These are phyloP conservation scores for Cryptocephalus moraei DNA, from an alignment of 2,888 invertebrate species.

Conservation along the genomic window DNA sequence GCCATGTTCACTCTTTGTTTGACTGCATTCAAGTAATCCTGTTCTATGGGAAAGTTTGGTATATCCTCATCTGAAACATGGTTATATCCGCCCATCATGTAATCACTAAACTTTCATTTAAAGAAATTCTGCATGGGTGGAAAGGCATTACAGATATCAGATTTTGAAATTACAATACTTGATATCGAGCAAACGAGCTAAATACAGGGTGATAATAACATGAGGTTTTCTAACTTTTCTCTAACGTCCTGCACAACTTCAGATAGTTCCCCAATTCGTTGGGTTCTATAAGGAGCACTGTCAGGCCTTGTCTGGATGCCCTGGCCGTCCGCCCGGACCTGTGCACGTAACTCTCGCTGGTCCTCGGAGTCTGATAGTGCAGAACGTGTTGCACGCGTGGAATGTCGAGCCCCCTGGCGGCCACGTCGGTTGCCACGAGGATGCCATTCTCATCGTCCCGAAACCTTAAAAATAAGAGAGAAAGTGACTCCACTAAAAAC, in stretches of 20 bases:
- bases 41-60: conserved; percentile 70
- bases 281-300: conserved; percentile 85
- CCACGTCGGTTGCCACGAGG: conserved; percentile 91
- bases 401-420: conserved; percentile 94
- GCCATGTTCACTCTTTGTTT: conserved; percentile 68
- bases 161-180: too few relatives aligned
- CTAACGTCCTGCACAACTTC: conserved; percentile 73
- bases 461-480: conserved; percentile 43
- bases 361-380: conserved; percentile 91
- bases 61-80: conserved; percentile 62
- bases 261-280: conserved; percentile 70
- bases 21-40: conserved; percentile 50
- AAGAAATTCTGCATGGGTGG: too few relatives aligned
- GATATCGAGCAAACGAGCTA: too few relatives aligned
- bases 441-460: conserved; percentile 61
- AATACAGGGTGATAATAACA: neutral
- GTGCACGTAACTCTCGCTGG: conserved; percentile 94
- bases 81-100: neutral
- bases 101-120: too few relatives aligned
- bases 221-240: conserved; percentile 56
- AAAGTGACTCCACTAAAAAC: too few relatives aligned
- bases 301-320: conserved; percentile 78
- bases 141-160: too few relatives aligned
- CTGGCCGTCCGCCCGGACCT: conserved; percentile 94
- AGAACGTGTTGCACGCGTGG: conserved; percentile 88